Conservation (phyloP, 2,888 invertebrate genomes). For the Keiferia lycopersicella region DNA sequence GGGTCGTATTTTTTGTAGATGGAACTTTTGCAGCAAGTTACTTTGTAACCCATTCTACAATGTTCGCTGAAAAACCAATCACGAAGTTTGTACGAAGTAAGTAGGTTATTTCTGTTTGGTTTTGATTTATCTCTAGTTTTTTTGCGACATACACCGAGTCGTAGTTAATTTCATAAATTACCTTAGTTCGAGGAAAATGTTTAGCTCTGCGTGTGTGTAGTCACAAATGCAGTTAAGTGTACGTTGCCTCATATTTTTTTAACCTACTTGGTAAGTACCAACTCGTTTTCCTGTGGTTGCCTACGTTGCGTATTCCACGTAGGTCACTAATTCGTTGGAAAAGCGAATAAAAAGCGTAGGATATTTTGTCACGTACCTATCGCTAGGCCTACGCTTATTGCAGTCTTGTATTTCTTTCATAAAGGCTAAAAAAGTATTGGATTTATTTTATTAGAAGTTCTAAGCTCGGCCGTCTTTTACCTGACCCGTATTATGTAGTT, state of each 20-base stretch:
- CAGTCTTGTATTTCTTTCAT: background rate
- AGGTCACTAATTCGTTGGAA: background rate
- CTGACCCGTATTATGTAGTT: background rate
- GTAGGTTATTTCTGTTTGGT: no score
- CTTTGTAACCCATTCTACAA: no score
- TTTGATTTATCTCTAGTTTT: background rate
- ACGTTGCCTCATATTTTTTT: background rate
- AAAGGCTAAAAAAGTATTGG: background rate
- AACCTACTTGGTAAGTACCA: background rate
- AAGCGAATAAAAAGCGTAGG: background rate
- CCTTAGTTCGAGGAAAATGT: background rate
- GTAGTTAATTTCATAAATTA: background rate
- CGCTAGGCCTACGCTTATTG: background rate
- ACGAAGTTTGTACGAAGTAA: no score
- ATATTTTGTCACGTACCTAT: background rate
- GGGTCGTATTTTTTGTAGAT: no score
- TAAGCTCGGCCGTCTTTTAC: background rate
- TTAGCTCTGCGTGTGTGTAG: background rate
- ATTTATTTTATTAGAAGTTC: no score
- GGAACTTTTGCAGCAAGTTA: no score
- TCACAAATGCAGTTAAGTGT: constrained; percentile 5
- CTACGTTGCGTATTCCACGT: background rate
- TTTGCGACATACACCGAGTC: background rate
- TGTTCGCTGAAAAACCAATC: no score
- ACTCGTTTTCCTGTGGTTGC: background rate